phyloP scores from a whole-genome alignment of 2,888 invertebrate species.

The Drosophila affinis region DNA sequence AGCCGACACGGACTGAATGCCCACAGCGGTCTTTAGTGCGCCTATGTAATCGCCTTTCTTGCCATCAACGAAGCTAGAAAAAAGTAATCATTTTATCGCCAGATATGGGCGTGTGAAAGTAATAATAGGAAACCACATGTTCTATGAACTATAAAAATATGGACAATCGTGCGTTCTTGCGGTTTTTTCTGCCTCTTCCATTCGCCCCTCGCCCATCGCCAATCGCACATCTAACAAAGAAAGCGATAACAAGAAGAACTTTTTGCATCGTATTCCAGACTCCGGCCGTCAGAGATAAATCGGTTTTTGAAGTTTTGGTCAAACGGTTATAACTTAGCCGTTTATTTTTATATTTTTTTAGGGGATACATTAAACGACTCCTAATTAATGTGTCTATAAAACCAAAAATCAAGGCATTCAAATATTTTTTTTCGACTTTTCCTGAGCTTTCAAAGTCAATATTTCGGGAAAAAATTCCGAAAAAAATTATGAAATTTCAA shows the following conservation, averaged over 20 bases:
- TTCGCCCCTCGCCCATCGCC: not conserved
- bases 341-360: too few species aligned
- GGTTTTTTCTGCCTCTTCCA: not conserved
- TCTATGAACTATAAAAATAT: conserved; percentile 2
- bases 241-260: conserved; percentile 5
- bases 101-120: conserved; percentile 16
- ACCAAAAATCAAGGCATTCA: too few species aligned
- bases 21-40: conserved; percentile 92
- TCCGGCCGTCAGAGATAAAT: conserved; percentile 17
- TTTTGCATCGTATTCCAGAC: conserved; percentile 7
- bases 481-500: too few species aligned
- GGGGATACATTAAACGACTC: too few species aligned
- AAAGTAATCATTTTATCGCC: conserved; percentile 27
- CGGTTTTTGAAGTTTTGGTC: too few species aligned
- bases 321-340: too few species aligned
- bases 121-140: conserved; percentile 9
- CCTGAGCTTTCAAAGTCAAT: too few species aligned
- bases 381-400: too few species aligned
- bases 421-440: too few species aligned
- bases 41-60: conserved; percentile 91
- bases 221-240: conserved; percentile 16
- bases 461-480: too few species aligned
- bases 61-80: conserved; percentile 87
- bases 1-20: conserved; percentile 97
- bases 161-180: not conserved